A percentile compares a stretch with the other conserved stretches of the same genome.
Evolutionary conservation across 2,797 vertebrate species (phyloP).

Genomic region (Oreochromis grahami): DNA sequence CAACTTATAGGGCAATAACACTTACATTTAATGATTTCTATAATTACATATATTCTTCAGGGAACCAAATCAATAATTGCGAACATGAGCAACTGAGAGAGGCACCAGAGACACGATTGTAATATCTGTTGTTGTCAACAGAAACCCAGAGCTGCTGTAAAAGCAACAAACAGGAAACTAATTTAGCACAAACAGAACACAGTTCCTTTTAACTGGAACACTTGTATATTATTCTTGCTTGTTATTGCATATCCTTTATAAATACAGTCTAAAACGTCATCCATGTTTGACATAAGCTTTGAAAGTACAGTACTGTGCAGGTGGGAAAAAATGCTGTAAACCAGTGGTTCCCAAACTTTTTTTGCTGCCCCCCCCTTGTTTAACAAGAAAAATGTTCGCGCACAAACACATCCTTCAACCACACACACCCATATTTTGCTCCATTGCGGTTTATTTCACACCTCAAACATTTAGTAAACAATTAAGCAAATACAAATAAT

Average conservation of each 20-base stretch:
- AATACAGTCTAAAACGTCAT: not conserved
- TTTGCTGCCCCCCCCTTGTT: too few species aligned
- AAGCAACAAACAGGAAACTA: not conserved
- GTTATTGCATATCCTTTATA: not conserved
- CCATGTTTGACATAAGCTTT: not conserved
- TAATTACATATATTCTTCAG: not conserved
- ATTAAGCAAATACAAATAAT: too few species aligned
- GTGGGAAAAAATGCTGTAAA: not conserved
- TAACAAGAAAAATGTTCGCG: too few species aligned
- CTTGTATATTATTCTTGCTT: not conserved
- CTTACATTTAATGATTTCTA: conserved; percentile 11
- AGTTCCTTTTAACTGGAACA: not conserved
- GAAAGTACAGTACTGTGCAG: not conserved
- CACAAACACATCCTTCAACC: too few species aligned
- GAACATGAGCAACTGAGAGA: conserved; percentile 4
- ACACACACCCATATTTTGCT: too few species aligned
- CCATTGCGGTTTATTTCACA: too few species aligned
- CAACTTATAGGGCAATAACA: not conserved
- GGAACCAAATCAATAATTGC: conserved; percentile 21
- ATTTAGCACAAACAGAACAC: not conserved
- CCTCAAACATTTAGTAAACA: too few species aligned
- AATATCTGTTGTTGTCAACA: not conserved
- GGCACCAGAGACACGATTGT: not conserved
- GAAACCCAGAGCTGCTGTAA: not conserved
- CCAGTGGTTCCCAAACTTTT: too few species aligned